Conservation (phyloP, 2,797 vertebrate species). For the Taeniopygia guttata region DNA sequence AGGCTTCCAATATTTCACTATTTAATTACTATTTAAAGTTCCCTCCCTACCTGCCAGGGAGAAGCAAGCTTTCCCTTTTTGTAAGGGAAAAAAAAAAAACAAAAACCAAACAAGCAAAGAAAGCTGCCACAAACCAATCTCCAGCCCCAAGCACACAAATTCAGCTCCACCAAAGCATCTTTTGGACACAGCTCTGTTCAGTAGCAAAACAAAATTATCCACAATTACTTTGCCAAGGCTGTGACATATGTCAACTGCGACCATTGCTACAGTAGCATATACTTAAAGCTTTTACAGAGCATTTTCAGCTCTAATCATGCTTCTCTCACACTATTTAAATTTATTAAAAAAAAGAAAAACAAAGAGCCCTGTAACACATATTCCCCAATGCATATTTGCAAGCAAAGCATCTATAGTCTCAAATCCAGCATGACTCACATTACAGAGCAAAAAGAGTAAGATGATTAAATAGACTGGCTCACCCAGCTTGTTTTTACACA, state of each 20-base stretch:
- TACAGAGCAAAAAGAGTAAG: conserved; percentile 46
- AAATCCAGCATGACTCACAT: conserved; percentile 42
- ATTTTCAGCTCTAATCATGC: conserved; percentile 5
- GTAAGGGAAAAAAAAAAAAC: neutral
- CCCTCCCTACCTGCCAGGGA: accelerated
- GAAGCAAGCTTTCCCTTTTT: neutral
- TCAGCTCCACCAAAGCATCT: neutral
- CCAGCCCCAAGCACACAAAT: neutral
- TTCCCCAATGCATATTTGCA: conserved; percentile 33
- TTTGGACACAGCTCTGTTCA: neutral
- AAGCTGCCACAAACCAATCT: neutral
- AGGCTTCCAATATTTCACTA: neutral
- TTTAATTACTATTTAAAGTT: neutral
- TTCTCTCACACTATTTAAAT: conserved; percentile 21
- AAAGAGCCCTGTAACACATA: conserved; percentile 5
- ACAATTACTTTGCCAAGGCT: neutral
- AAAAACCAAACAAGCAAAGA: neutral
- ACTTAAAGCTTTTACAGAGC: neutral
- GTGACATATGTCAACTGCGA: neutral
- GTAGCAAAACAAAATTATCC: neutral
- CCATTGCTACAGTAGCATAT: neutral
- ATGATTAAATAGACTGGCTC: conserved; percentile 64
- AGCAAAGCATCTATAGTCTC: conserved; percentile 40
- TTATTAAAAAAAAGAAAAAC: neutral
- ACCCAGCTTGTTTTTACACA: conserved; percentile 61